These are phyloP conservation scores for Geophilus truncorum DNA, from an alignment of 2,888 invertebrate genomes.

Conservation along the genomic window DNA sequence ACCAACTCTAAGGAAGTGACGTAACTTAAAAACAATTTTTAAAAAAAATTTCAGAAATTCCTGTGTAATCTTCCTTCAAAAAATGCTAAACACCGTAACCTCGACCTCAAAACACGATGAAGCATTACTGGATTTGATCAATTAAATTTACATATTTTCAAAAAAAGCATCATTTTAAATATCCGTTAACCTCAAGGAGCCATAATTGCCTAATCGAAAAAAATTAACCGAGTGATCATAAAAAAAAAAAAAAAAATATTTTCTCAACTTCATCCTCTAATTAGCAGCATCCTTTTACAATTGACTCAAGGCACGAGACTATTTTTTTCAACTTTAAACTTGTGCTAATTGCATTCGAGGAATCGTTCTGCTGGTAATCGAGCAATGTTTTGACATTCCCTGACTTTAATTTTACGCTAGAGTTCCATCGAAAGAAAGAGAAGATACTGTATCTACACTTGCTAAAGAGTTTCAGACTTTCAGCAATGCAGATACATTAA, in stretches of 20 bases:
- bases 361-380: too few relatives aligned
- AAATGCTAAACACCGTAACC: too few relatives aligned
- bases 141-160: not conserved
- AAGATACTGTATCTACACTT: too few relatives aligned
- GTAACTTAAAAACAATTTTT: not conserved
- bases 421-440: too few relatives aligned
- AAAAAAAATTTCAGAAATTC: too few relatives aligned
- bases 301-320: not conserved
- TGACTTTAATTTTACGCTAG: too few relatives aligned
- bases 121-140: not conserved
- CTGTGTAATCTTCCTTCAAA: too few relatives aligned
- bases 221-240: not conserved
- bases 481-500: too few relatives aligned
- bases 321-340: too few relatives aligned
- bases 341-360: too few relatives aligned
- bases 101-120: not conserved
- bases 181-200: not conserved
- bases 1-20: not conserved
- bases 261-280: not conserved
- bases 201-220: not conserved
- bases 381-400: too few relatives aligned
- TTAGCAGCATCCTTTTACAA: slow-evolving; percentile 5
- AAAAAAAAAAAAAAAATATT: not conserved
- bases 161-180: not conserved
- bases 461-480: too few relatives aligned